Evolutionary conservation across 2,888 invertebrate species (phyloP), one percentile per base, ranked within the genome.

Genomic region (Drosophila greeni): DNA sequence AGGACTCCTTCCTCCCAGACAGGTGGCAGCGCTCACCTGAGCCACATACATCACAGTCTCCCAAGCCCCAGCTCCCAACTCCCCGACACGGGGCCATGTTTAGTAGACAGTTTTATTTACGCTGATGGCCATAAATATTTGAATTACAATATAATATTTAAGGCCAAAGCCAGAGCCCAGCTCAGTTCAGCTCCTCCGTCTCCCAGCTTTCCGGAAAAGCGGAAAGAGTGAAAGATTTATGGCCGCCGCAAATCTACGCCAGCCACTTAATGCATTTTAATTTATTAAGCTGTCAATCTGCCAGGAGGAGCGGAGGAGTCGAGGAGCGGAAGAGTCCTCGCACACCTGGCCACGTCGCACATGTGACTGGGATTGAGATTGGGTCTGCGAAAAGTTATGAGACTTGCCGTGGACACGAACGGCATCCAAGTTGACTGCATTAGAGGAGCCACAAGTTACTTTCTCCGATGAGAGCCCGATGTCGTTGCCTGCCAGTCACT

Each of bases 81-180:
- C 29, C n/a, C 43, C 26, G 29, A 23, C 18, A 29, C 31, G 24
- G 57, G 45, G 24, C 42, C 66, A 47, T 58, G 73, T 68, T 79
- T 70, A 72, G 75, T 73, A 76, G 78, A 83, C 81, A 78, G 73
- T 82, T 73, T 82, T 82, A 81, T 83, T 82, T 78, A 75, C 81
- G 81, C 73, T 82, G 81, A 83, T 81, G 78, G 78, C 83, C 76
- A 82, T 81, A 82, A 82, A 82, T 78, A 81, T 81, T 81, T 81
- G 81, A 82, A 82, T 83, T 82, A 82, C 83, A 82, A 78, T 83
- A 78, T 82, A 73, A 83, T 83, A 75, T 77, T 80, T 81, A 81
- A 78, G 78, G 66, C 54, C 55, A 48, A 65, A 64, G 74, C 68
- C 70, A 65, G 66, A 59, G 65, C 66, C 20, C 24, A 11, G 42